These are phyloP conservation scores for Gobio occitaniae DNA, from an alignment of 2,797 vertebrate genomes.

Conservation along the genomic window DNA sequence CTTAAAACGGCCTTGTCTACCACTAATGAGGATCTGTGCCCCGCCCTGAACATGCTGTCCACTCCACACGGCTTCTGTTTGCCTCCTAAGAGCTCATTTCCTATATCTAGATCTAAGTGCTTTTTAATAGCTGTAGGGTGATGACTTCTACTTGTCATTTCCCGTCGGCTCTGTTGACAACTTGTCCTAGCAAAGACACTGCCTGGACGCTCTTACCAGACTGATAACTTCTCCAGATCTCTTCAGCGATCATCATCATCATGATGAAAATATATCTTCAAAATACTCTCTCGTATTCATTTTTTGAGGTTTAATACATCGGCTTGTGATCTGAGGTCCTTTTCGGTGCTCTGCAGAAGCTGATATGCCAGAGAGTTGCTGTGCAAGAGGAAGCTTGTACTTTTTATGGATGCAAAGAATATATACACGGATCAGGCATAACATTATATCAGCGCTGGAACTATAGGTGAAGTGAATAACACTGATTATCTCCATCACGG, in stretches of 20 bases:
- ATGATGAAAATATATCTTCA: background rate
- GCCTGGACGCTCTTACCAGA: conserved; percentile 41
- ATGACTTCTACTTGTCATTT: conserved; percentile 53
- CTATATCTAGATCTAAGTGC: conserved; percentile 54
- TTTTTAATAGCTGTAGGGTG: conserved; percentile 57
- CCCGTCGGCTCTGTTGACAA: conserved; percentile 50
- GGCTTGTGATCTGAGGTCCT: background rate
- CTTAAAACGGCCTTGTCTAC: background rate
- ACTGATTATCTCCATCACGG: too few species aligned
- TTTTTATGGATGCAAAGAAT: background rate
- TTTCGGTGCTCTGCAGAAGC: too few species aligned
- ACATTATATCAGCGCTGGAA: too few species aligned
- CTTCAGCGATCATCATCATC: conserved; percentile 32
- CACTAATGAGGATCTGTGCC: background rate
- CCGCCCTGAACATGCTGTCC: conserved; percentile 9
- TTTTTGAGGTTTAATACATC: background rate
- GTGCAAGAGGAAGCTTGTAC: background rate
- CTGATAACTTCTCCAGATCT: conserved; percentile 48
- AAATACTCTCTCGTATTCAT: background rate
- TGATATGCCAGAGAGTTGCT: background rate
- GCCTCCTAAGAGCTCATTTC: conserved; percentile 51
- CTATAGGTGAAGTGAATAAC: too few species aligned
- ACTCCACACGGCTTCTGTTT: conserved; percentile 35
- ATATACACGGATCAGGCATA: too few species aligned
- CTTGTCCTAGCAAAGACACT: conserved; percentile 44